Percentiles rank a stretch among this genome's conserved stretches.
These are phyloP conservation scores for Tetranychus truncatus DNA, from an alignment of 2,888 invertebrate species.

Conservation along the genomic window DNA sequence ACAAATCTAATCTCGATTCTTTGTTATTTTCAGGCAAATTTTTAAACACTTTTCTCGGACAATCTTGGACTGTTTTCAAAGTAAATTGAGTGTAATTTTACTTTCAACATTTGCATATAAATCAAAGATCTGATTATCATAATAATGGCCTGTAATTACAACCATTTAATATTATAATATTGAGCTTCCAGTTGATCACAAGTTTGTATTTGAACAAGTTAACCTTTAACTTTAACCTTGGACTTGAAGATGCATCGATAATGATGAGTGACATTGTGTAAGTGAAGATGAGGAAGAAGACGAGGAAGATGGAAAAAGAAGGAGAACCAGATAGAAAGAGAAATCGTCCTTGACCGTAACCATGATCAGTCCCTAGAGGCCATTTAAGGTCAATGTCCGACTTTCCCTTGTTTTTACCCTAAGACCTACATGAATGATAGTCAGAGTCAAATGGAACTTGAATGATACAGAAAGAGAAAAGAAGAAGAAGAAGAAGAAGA, in stretches of 20 bases:
- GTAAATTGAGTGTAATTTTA: too few relatives aligned
- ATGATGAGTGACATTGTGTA: not conserved
- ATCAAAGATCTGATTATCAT: too few relatives aligned
- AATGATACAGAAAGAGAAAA: too few relatives aligned
- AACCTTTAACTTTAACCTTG: not conserved
- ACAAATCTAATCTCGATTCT: too few relatives aligned
- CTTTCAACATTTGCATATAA: too few relatives aligned
- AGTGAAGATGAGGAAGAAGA: not conserved
- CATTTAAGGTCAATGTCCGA: not conserved
- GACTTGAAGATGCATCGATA: not conserved
- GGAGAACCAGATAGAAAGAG: not conserved
- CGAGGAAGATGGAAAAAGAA: not conserved
- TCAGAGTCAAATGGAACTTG: not conserved
- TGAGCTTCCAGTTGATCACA: too few relatives aligned
- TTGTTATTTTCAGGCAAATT: too few relatives aligned
- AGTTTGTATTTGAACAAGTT: not conserved
- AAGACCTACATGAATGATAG: not conserved
- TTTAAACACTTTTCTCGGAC: too few relatives aligned
- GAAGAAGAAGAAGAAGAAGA: not conserved
- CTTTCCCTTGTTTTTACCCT: not conserved
- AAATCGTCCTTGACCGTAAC: conserved; percentile 1
- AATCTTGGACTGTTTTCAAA: too few relatives aligned
- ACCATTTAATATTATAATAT: too few relatives aligned
- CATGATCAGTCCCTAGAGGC: not conserved
- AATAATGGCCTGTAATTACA: too few relatives aligned